Base-by-base conservation (phyloP, 2,888 invertebrate species). In the Masnerella sp. region DNA sequence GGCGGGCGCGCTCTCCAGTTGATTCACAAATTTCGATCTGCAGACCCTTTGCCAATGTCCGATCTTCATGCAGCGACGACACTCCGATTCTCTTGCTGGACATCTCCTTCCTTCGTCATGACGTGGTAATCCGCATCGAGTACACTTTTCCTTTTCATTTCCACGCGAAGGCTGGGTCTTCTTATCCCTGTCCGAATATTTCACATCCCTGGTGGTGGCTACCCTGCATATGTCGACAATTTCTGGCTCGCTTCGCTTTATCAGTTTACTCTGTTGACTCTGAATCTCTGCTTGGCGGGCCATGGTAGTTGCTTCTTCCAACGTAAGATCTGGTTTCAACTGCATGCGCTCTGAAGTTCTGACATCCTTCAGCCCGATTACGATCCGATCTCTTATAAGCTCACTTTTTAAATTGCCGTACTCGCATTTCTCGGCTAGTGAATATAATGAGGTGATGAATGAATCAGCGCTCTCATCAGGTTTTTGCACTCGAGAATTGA, bases 311-410 rank as follows among this genome's bases (percentile, higher is more conserved):
- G 74, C 78, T n/a, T 77, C 47, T 1, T 52, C 64, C 20, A 64
- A 18, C 9, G 34, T 45, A n/a, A 52, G 17, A 7, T 64, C 52
- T 1, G 17, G 2, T n/a, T 30, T 8, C 12, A 62, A 12, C 12
- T 62, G 51, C 42, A 62, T 28, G 0, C 45, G 8, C n/a, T 64
- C 51, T 2, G 62, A 51, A 0, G 22, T 11, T 17, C 17, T 32
- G 0, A 7, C 17, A 45, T 82, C 80, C 12, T 14, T 9, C 42
- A 83, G 65, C 0, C 81, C 82, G 8, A 81, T 78, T 5, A 80
- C 76, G 38, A 83, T 82, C 14, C 78, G 54, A 47, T 83, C 82
- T 30, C 81, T 61, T 5, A 83, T 81, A 4, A 83, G 47, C 11
- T 80, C 71, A 5, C 81, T 75, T 42, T 74, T 74, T 9, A 82